Evolutionary conservation across 37 sponge, comb jelly and placozoan species (phyloP).

Genomic region (Geodia barretti): DNA sequence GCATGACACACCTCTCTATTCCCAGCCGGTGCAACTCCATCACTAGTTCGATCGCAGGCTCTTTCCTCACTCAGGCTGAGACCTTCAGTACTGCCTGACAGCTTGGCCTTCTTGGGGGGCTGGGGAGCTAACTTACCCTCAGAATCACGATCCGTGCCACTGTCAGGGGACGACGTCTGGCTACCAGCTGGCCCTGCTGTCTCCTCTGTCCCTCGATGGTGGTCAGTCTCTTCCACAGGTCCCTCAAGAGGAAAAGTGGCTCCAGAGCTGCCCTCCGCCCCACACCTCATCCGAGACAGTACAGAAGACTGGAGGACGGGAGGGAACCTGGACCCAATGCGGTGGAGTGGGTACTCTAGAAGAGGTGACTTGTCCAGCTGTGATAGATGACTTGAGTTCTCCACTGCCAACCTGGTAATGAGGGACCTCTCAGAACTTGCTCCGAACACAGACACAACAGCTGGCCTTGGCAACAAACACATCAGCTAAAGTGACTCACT

Average conservation of each 20-base stretch:
- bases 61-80: neutral
- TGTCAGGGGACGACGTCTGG: neutral
- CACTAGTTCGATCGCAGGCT: neutral
- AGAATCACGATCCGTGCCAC: neutral
- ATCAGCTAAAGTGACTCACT: conserved; percentile 28
- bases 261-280: neutral
- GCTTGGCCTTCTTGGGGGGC: conserved; percentile 7
- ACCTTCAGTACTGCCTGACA: neutral
- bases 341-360: conserved; percentile 57
- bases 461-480: no score
- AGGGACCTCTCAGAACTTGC: neutral
- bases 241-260: neutral
- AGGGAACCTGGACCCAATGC: conserved; percentile 23
- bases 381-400: conserved; percentile 55
- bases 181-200: neutral
- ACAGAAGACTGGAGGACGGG: neutral
- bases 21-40: neutral
- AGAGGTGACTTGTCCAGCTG: conserved; percentile 23
- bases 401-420: conserved; percentile 36
- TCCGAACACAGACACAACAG: neutral
- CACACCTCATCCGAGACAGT: neutral
- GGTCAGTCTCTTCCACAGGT: neutral
- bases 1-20: neutral
- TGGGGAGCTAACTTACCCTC: neutral
- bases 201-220: neutral